Evolutionary conservation across 2,113 vertebrate genomes (phyloP).

Genomic region (Scortum barcoo): DNA sequence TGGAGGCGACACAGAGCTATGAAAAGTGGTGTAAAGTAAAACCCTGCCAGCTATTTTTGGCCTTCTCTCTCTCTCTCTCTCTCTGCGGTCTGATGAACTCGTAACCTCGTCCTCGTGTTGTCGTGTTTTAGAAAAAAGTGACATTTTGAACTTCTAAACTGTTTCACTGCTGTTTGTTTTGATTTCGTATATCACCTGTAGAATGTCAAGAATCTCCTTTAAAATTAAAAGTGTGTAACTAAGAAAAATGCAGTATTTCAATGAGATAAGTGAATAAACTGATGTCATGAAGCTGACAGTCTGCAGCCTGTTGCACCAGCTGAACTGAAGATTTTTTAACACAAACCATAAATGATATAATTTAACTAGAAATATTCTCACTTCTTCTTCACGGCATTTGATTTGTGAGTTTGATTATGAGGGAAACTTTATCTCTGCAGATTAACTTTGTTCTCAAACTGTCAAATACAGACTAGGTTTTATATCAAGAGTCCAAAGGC

Average conservation of each 20-base stretch:
- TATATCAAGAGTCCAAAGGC: not conserved
- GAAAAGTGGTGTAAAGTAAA: too few species aligned
- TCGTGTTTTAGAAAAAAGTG: too few species aligned
- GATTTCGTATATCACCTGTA: too few species aligned
- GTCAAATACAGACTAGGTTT: not conserved
- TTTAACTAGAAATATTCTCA: not conserved
- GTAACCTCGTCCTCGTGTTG: not conserved
- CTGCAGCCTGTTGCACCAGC: not conserved
- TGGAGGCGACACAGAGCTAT: too few species aligned
- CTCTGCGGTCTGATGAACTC: not conserved
- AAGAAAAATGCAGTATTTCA: not conserved
- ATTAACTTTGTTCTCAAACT: not conserved
- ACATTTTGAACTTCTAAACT: too few species aligned
- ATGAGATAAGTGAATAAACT: not conserved
- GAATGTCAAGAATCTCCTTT: too few species aligned
- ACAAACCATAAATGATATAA: not conserved
- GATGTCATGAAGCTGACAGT: not conserved
- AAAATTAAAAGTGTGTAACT: too few species aligned
- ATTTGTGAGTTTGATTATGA: not conserved
- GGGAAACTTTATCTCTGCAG: not conserved
- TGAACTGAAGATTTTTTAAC: not conserved
- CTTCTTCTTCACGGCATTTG: not conserved
- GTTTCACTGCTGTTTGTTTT: too few species aligned
- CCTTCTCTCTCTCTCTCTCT: too few species aligned
- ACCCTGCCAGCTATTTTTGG: too few species aligned